Base-by-base conservation (phyloP, 64 coral and sea anemone genomes). In the Dendrophyllia cribrosa region DNA sequence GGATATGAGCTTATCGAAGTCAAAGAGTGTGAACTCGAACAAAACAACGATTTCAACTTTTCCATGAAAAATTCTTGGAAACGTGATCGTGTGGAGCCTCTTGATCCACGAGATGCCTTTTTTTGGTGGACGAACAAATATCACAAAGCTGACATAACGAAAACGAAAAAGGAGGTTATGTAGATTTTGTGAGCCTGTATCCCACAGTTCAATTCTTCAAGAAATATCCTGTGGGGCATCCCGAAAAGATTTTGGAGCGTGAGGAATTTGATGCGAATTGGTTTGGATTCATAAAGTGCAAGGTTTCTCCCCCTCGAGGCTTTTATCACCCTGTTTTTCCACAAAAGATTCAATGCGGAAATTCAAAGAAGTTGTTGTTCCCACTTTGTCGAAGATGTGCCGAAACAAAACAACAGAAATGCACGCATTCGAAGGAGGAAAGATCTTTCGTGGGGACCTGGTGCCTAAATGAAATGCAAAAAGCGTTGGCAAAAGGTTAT, bases 261-360 rank as follows among this genome's bases (percentile, higher is more conserved):
- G 14, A 24, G 23, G 15, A 14, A 8, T 64, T 5, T 11, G 53
- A 61, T 62, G 8, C 19, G 59, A 22, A 53, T 4, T 83, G 59
- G 52, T 61, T 4, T 21, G 79, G 79, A 20, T 64, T 83, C n/a
- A 45, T 62, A 58, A 83, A 83, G 59, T 83, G 79, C 22, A 83
- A 83, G 59, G n/a, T 83, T 7, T 43, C 59, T 4, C 53, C 53
- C 10, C 55, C 55, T 7, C 7, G 55, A 58, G 7, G 6, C 7
- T 55, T 58, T 83, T 15, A 58, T 23, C 59, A 50, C 19, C 79
- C 79, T 58, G 14, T 50, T 83, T 19, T 34, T 25, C 7, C 79
- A 16, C 4, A 2, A 7, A 59, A 65, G 9, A 8, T 83, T 3
- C 64, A 15, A 6, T 62, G 6, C 10, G 60, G 25, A 5, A 61